Base-by-base conservation (phyloP, 1,140 invertebrate genomes). In the Pomphorhynchus laevis region DNA sequence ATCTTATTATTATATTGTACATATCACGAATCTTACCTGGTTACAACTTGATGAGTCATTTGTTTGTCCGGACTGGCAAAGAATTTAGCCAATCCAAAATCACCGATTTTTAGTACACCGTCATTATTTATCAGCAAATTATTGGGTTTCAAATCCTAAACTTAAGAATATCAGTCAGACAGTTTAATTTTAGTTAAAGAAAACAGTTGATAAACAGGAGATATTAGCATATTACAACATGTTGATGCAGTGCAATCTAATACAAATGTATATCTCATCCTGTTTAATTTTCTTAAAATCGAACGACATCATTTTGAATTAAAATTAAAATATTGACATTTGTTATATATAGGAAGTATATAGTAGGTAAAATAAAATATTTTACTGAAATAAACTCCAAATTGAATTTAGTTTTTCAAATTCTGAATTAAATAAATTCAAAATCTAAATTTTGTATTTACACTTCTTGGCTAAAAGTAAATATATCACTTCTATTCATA, bases 11-110 rank as follows among this genome's bases (percentile, higher is more conserved):
- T 20, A 34, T 18, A 22, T 29, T 14, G 5, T 5, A 5, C 3
- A 29, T 6, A 3, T 18, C 5, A 5, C 18, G 11, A 32, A 12
- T 43, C 42, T 55, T 58, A 71, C 69, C 72, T 69, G 9, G 84
- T 95, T 0, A 93, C 84, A 34, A 98, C 89, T 63, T 93, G 80
- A 67, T 93, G 77, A 11, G 86, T 95, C 52, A 91, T 89, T 48
- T 79, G 66, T 52, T 84, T 66, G 52, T 71, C 82, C 3, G 86
- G 89, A 1, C 84, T 91, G 3, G 82, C 86, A 64, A 69, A 95
- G 51, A 74, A 73, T 54, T 86, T 84, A 1, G 89, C 89, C 9
- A 47, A 22, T 39, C 36, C 34, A 41, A 38, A 34, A 39, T 42
- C 44, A 29, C 39, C 44, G 47, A 89, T 72, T 61, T 91, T 98